Evolutionary conservation across 35 echinoderm and acorn worm genomes (phyloP).

Genomic region (Antedon bifida): DNA sequence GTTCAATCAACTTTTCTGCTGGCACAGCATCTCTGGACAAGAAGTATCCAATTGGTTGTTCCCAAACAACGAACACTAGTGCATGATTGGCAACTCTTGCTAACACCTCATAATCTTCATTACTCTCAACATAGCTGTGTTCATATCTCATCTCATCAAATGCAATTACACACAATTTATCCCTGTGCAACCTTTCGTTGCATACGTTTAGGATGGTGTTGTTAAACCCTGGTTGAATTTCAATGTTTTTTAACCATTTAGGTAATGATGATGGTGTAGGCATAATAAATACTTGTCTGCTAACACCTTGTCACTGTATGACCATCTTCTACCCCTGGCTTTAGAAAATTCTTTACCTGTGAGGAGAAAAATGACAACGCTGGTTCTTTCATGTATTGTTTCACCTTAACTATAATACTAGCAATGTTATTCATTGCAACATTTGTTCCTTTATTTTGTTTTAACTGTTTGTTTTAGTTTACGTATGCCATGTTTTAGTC

Average conservation of each 20-base stretch:
- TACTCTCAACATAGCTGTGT: neutral
- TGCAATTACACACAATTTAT: conserved; percentile 7
- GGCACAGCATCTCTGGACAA: neutral
- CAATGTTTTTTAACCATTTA: conserved; percentile 8
- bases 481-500: no score
- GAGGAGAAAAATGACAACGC: neutral
- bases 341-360: neutral
- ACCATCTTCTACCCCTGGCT: conserved; percentile 14
- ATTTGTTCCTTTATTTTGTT: no score
- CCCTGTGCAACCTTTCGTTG: conserved; percentile 3
- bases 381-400: neutral
- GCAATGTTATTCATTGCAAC: no score
- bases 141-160: conserved; percentile 25
- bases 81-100: conserved; percentile 9
- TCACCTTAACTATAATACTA: neutral
- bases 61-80: conserved; percentile 16
- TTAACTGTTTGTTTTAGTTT: no score
- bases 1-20: neutral
- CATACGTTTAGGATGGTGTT: neutral
- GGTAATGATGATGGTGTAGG: conserved; percentile 6
- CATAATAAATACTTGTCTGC: neutral
- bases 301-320: neutral
- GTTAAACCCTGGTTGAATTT: conserved; percentile 13
- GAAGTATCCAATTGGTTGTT: conserved; percentile 29
- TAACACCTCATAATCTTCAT: conserved; percentile 2